Evolutionary conservation across 1,140 invertebrate species (phyloP), one percentile per base, ranked within the genome.

Genomic region (Ceratoteleas bidentatus): DNA sequence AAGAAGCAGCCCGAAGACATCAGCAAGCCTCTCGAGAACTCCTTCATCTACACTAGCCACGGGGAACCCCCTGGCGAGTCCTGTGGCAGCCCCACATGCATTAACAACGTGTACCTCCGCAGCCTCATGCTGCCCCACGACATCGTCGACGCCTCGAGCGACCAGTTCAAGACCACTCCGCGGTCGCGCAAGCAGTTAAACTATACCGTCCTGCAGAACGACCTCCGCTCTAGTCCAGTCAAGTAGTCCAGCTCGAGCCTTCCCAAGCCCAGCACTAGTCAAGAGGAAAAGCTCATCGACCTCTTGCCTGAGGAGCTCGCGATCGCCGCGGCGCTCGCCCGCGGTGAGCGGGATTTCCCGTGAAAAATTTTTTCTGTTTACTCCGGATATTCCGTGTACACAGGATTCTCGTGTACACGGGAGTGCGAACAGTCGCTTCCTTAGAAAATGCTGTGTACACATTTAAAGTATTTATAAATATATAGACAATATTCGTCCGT

Each of bases 81-180:
- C 10, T 98, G 97, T 97, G 97, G 97, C 0, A 96, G 95, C 87
- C 96, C 96, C 0, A 92, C 93, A 11, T 93, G 91, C 57, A 97
- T 97, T 81, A 96, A 96, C 90, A 95, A 95, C 88, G 94, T 97
- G 68, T 97, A 96, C 88, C 88, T 97, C 40, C 92, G 94, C 38
- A 97, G 97, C 90, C 96, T 96, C 0, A 96, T 97, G 95, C 94
- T 96, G 77, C 95, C 96, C 1, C 95, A 95, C 0, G 96, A 97
- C 89, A 85, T 96, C 0, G 90, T 95, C 15, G 94, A 95, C 0
- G 62, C 82, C 2, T 61, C 85, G 16, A 33, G 86, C 4, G 87
- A 85, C 45, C 74, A 82, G 36, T 43, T 73, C 10, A 92, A 91
- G 58, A 87, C 49, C 78, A 91, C 81, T 84, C 89, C 79, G 87